Conservation (phyloP, 2,888 invertebrate species). For the Acanthacorydalis orientalis region DNA sequence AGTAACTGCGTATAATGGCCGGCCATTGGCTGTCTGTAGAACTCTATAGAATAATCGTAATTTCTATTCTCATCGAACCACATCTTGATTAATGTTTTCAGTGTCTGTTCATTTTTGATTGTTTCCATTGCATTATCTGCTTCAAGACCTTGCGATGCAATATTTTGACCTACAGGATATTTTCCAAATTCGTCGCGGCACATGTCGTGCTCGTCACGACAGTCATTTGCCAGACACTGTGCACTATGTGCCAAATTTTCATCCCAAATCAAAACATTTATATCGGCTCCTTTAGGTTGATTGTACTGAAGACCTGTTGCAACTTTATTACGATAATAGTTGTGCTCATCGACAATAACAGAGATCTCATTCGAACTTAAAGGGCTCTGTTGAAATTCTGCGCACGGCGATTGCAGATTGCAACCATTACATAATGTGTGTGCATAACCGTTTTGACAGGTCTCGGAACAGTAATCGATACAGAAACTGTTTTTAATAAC, state of each 20-base stretch:
- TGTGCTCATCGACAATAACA: slow-evolving; percentile 17
- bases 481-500: no score
- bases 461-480: neutral
- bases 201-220: slow-evolving; percentile 30
- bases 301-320: slow-evolving; percentile 31
- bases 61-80: slow-evolving; percentile 23
- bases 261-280: slow-evolving; percentile 36
- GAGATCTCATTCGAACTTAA: neutral
- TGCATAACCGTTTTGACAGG: neutral
- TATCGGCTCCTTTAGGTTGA: slow-evolving; percentile 31
- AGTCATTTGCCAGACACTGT: slow-evolving; percentile 32
- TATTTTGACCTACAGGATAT: slow-evolving; percentile 30
- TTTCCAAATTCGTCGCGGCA: slow-evolving; percentile 32
- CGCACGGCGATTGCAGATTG: neutral
- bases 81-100: slow-evolving; percentile 29
- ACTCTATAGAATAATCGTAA: neutral
- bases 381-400: neutral
- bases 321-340: slow-evolving; percentile 30
- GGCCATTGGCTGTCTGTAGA: neutral
- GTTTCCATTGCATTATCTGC: no score
- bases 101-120: slow-evolving; percentile 15
- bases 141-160: slow-evolving; percentile 23
- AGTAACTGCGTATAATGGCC: slow-evolving; percentile 1
- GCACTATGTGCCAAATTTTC: slow-evolving; percentile 31
- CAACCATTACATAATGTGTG: neutral